Percentiles rank a stretch among this genome's conserved stretches.
Conservation (phyloP, 2,888 invertebrate species). For the Escarpia spicata region DNA sequence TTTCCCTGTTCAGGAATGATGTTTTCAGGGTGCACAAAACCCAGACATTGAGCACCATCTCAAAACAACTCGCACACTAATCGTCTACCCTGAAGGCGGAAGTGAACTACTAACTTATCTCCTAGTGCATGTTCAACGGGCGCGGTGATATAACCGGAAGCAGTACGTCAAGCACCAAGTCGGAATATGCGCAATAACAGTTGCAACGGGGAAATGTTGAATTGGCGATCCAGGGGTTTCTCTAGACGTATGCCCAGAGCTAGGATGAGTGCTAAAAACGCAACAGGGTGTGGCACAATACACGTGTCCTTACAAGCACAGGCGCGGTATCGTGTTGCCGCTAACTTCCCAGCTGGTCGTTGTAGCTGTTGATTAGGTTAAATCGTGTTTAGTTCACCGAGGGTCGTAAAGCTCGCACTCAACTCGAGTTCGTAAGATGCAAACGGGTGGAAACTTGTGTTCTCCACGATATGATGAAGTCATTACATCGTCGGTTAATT, state of each 20-base stretch:
- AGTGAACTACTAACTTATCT: too few species aligned
- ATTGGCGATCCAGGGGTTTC: too few species aligned
- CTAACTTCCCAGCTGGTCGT: neutral
- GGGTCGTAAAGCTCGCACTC: neutral
- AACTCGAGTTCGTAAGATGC: neutral
- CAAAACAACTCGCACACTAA: too few species aligned
- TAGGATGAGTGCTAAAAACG: neutral
- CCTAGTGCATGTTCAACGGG: too few species aligned
- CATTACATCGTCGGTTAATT: neutral
- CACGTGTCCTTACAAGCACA: neutral
- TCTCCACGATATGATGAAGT: neutral
- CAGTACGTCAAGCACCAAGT: too few species aligned
- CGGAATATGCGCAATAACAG: too few species aligned
- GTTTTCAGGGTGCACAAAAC: too few species aligned
- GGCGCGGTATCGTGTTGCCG: neutral
- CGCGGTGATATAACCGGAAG: too few species aligned
- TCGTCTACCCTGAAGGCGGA: too few species aligned
- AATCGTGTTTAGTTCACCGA: neutral
- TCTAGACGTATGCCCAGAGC: neutral
- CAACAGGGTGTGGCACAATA: neutral
- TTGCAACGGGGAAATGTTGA: too few species aligned
- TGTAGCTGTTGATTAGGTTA: neutral
- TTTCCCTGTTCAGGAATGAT: too few species aligned
- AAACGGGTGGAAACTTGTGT: neutral
- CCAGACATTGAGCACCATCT: too few species aligned